phyloP scores from a whole-genome alignment of 2,888 invertebrate genomes.

The Drosophila macrospina region DNA sequence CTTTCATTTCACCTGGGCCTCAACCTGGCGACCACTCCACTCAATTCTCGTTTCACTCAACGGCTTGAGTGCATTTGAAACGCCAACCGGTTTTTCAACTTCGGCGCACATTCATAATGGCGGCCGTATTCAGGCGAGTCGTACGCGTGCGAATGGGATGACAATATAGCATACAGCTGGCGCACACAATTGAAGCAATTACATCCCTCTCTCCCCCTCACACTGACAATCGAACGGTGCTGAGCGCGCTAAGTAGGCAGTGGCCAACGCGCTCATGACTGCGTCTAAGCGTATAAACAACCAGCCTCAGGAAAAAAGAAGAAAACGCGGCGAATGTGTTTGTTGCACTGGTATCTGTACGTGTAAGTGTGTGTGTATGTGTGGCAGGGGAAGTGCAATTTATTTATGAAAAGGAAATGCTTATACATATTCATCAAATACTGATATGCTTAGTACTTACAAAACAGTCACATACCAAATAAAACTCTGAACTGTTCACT shows the following conservation, averaged over 20 bases:
- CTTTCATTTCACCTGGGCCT: conserved; percentile 81
- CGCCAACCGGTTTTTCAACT: conserved; percentile 75
- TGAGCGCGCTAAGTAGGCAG: conserved; percentile 71
- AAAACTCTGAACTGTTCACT: conserved; percentile 3
- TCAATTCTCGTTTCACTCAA: conserved; percentile 56
- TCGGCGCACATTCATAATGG: conserved; percentile 80
- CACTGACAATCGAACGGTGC: conserved; percentile 22
- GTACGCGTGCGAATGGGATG: conserved; percentile 52
- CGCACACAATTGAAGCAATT: conserved; percentile 72
- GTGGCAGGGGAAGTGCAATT: conserved; percentile 40
- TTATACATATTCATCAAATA: conserved; percentile 24
- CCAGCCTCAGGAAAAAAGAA: conserved; percentile 55
- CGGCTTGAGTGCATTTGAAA: conserved; percentile 69
- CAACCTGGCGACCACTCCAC: conserved; percentile 30
- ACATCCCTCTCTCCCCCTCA: conserved; percentile 53
- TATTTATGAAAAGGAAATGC: conserved; percentile 51
- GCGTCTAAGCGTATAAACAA: conserved; percentile 75
- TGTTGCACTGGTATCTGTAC: not conserved
- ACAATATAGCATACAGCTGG: conserved; percentile 25
- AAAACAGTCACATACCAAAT: conserved; percentile 13
- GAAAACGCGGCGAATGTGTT: conserved; percentile 17
- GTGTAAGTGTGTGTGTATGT: not conserved
- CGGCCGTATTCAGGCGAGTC: conserved; percentile 57
- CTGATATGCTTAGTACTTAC: conserved; percentile 5
- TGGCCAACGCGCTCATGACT: conserved; percentile 82